A percentile compares a stretch with the other conserved stretches of the same genome.
Evolutionary conservation across 2,888 invertebrate genomes (phyloP).

Genomic region (Stenodera caucasica): DNA sequence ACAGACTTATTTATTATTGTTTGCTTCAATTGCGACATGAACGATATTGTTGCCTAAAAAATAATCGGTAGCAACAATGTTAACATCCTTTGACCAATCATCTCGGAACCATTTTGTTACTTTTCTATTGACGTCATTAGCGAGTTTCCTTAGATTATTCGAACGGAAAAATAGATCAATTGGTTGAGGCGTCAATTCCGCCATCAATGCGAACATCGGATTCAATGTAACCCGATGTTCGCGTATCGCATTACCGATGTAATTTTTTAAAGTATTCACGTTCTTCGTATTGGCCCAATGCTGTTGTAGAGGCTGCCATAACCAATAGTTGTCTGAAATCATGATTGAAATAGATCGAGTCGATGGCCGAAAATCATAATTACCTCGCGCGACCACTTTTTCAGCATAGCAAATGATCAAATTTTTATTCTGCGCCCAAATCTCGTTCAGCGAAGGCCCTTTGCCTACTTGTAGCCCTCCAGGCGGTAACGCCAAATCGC

Average conservation of each 20-base stretch:
- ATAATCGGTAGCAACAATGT: conserved; percentile 74
- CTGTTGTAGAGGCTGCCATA: conserved; percentile 26
- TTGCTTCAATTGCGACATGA: conserved; percentile 63
- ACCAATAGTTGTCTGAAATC: conserved; percentile 17
- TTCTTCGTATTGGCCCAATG: conserved; percentile 39
- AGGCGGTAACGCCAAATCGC: conserved; percentile 10
- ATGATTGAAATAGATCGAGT: background rate
- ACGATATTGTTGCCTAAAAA: conserved; percentile 72
- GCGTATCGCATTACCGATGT: conserved; percentile 39
- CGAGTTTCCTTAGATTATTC: conserved; percentile 66
- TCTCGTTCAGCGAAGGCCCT: conserved; percentile 62
- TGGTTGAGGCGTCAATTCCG: conserved; percentile 67
- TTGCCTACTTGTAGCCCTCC: conserved; percentile 29
- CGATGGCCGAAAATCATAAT: conserved; percentile 24
- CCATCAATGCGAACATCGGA: conserved; percentile 64
- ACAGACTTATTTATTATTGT: conserved; percentile 30
- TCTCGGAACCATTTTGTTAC: conserved; percentile 69
- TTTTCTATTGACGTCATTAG: conserved; percentile 69
- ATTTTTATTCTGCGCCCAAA: conserved; percentile 60
- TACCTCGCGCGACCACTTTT: conserved; percentile 56
- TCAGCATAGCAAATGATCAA: conserved; percentile 65
- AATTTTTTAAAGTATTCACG: conserved; percentile 23
- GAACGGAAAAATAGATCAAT: conserved; percentile 64
- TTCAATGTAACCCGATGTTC: conserved; percentile 53
- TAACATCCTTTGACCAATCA: conserved; percentile 68